A percentile compares a stretch with the other conserved stretches of the same genome.
Conservation (phyloP, 2,888 invertebrate genomes). For the Drosophila tripunctata region DNA sequence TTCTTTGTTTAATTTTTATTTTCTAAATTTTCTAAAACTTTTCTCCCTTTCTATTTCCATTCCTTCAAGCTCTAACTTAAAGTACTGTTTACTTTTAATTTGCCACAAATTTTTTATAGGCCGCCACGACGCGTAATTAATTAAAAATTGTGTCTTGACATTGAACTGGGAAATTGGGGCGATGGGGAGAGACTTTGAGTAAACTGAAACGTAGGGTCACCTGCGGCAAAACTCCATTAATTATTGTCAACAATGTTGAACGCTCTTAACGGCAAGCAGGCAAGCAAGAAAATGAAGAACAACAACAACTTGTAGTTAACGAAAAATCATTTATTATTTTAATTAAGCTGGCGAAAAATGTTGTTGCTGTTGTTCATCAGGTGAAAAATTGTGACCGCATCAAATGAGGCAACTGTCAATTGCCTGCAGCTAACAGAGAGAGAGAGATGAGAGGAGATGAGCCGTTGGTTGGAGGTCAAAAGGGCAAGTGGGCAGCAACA, state of each 20-base stretch:
- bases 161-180: too few relatives aligned
- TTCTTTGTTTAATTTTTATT: too few relatives aligned
- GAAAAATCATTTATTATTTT: constrained; percentile 72
- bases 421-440: constrained; percentile 28
- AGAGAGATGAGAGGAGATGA: neutral
- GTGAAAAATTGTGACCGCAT: constrained; percentile 60
- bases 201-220: constrained; percentile 6
- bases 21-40: neutral
- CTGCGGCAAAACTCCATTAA: constrained; percentile 44
- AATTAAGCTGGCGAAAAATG: constrained; percentile 55
- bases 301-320: too few relatives aligned
- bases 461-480: neutral
- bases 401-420: constrained; percentile 63
- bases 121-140: constrained; percentile 19
- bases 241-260: constrained; percentile 52
- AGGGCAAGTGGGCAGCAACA: constrained; percentile 41
- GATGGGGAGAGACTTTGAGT: too few relatives aligned
- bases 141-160: constrained; percentile 23
- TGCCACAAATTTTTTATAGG: neutral
- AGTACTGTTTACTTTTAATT: constrained; percentile 7
- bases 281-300: neutral
- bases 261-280: too few relatives aligned
- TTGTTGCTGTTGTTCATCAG: constrained; percentile 47
- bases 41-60: too few relatives aligned
- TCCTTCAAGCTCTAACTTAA: too few relatives aligned